Evolutionary conservation across 2,797 vertebrate species (phyloP).

Genomic region (Crypturellus tataupa): DNA sequence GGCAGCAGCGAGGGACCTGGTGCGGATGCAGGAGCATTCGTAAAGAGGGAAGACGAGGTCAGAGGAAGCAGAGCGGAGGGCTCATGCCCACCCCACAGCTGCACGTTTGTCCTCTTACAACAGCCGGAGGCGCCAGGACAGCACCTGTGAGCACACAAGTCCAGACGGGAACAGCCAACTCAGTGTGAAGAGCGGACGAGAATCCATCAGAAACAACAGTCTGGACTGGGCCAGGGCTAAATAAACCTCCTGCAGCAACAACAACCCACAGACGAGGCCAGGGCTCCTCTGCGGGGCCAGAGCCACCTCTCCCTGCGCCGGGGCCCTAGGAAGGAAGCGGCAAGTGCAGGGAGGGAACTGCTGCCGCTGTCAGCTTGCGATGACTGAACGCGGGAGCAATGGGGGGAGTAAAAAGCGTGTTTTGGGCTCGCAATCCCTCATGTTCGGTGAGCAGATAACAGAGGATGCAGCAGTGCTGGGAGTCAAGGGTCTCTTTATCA

Average conservation of each 20-base stretch:
- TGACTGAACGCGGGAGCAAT: not conserved
- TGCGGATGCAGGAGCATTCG: not conserved
- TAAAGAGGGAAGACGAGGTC: not conserved
- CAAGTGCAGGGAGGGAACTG: not conserved
- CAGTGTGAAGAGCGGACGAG: constrained; percentile 28
- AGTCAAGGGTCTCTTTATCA: constrained; percentile 43
- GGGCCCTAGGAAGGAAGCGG: not conserved
- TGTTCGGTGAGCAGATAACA: not conserved
- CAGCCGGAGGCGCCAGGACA: not conserved
- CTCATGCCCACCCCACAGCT: no score
- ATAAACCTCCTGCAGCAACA: constrained; percentile 17
- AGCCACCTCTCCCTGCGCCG: no score
- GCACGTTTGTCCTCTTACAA: not conserved
- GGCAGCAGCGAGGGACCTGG: not conserved
- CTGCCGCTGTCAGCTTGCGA: not conserved
- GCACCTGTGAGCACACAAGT: accelerated
- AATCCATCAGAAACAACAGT: constrained; percentile 75
- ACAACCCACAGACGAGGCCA: accelerated
- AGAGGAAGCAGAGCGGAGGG: no score
- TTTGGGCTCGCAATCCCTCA: not conserved
- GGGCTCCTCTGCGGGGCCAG: no score
- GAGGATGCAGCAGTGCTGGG: not conserved
- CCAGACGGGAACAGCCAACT: not conserved
- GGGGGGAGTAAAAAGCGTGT: not conserved
- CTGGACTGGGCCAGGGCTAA: constrained; percentile 46